phyloP scores from a whole-genome alignment of 2,113 vertebrate genomes.

The Amblyornis subalaris region DNA sequence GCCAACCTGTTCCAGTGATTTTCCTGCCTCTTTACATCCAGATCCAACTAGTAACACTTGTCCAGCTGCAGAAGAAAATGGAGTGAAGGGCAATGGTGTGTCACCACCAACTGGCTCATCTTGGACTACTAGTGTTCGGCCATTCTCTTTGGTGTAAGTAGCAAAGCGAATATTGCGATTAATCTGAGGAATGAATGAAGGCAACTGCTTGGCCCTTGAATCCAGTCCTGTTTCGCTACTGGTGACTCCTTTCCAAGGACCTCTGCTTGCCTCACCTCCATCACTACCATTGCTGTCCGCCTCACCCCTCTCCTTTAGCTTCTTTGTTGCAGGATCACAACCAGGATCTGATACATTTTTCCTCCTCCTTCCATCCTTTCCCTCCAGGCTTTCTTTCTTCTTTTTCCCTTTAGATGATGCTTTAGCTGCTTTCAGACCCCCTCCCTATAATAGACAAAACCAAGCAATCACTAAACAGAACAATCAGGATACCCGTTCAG shows the following conservation, averaged over 20 bases:
- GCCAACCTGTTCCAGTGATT: constrained; percentile 76
- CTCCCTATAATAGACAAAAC: constrained; percentile 67
- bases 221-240: constrained; percentile 70
- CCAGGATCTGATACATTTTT: constrained; percentile 86
- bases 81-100: constrained; percentile 68
- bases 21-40: constrained; percentile 74
- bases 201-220: constrained; percentile 73
- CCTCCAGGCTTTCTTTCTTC: constrained; percentile 83
- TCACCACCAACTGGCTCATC: constrained; percentile 80
- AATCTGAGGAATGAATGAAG: constrained; percentile 79
- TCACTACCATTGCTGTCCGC: constrained; percentile 79
- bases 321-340: constrained; percentile 89
- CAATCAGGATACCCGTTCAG: neutral
- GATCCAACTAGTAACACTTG: constrained; percentile 80
- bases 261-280: constrained; percentile 75
- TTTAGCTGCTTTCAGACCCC: constrained; percentile 68
- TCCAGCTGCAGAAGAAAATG: constrained; percentile 83
- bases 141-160: constrained; percentile 93
- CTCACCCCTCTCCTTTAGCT: constrained; percentile 86
- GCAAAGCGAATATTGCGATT: constrained; percentile 83
- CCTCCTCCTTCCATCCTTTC: constrained; percentile 87
- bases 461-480: neutral
- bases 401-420: constrained; percentile 81
- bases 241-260: constrained; percentile 77
- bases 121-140: constrained; percentile 83